Evolutionary conservation across 2,888 invertebrate genomes (phyloP), one percentile per base, ranked within the genome.

Genomic region (Mesorhabditis belari): DNA sequence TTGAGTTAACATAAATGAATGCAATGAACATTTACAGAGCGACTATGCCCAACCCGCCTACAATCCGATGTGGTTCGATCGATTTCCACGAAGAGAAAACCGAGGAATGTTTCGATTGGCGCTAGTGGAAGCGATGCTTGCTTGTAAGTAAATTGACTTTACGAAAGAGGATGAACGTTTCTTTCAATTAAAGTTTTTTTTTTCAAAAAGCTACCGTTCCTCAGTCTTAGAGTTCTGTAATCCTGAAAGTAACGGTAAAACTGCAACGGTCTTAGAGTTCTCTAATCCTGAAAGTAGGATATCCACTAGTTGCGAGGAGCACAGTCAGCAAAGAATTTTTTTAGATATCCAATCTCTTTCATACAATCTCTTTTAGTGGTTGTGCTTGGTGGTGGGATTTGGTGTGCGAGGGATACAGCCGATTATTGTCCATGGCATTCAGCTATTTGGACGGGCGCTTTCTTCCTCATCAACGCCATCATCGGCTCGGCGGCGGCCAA

Each of bases 341-440:
- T 51, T 51, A 12, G 44, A 12, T 9, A 51, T n/a, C 17, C 6
- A 17, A 51, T 12, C 6, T 19, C 51, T n/a, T 51, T 6, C 21
- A 17, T 49, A 35, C 27, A 28, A 5, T 23, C 26, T 24, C 4
- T 66, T 71, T 54, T 61, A 66, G 70, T 69, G 25, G 75, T 80
- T 17, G 69, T 79, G 55, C 62, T 79, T 50, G 73, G 63, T 12
- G 74, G 73, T 17, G 79, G 79, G 5, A 70, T 79, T 57, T 77
- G 77, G 77, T 80, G 79, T 56, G 67, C 69, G 44, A 64, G 69
- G 9, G 75, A 78, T 58, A 76, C 76, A n/a, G 63, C 77, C 5
- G 73, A 77, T 55, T 79, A 80, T 59, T 80, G 79, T 55, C 79
- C 79, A n/a, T 79, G 76, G 57, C 74, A 79, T 58, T 78, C 77